Base-by-base conservation (phyloP, 2,888 invertebrate species). In the Harpagoxenus sublaevis region DNA sequence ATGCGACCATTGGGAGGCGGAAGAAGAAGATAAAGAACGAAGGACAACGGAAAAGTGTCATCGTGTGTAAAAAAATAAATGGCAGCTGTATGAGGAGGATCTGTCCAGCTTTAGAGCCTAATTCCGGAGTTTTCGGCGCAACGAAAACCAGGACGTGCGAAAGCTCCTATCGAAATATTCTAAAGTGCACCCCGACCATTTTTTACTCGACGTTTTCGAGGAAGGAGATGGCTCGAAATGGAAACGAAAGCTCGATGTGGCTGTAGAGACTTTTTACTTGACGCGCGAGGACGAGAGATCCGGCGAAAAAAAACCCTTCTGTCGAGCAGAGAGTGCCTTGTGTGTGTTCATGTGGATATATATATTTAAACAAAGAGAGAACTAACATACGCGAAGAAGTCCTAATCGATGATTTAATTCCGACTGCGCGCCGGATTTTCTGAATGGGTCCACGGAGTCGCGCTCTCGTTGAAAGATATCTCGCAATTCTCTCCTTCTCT, bases 291-390 rank as follows among this genome's bases (percentile, higher is more conserved):
- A 83, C 71, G 83, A 63, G 85, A 81, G 83, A 90, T 88, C 88
- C 85, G 87, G 86, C 86, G 87, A 86, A 88, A 86, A 85, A 85
- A 88, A 84, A 86, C 85, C 89, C 90, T 89, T 90, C 90, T 92
- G 92, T 92, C 92, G 92, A 93, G 92, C 94, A 94, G 78, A 78
- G 78, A 78, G 94, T 94, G 94, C 94, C 94, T 94, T 94, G n/a
- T n/a, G n/a, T n/a, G n/a, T n/a, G 94, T 94, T 93, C 93, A 91
- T 92, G 92, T 90, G 92, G 93, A 92, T 93, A 92, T 92, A 93
- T 92, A 81, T 91, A 92, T 92, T 93, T 92, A 91, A 91, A 91
- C 83, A 89, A 87, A 86, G 75, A 74, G 70, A 70, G 83, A 84
- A 81, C 74, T 68, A 35, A 71, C 23, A 57, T 55, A 31, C 45